Conservation (phyloP, 2,797 vertebrate genomes). For the Heliangelus exortis region DNA sequence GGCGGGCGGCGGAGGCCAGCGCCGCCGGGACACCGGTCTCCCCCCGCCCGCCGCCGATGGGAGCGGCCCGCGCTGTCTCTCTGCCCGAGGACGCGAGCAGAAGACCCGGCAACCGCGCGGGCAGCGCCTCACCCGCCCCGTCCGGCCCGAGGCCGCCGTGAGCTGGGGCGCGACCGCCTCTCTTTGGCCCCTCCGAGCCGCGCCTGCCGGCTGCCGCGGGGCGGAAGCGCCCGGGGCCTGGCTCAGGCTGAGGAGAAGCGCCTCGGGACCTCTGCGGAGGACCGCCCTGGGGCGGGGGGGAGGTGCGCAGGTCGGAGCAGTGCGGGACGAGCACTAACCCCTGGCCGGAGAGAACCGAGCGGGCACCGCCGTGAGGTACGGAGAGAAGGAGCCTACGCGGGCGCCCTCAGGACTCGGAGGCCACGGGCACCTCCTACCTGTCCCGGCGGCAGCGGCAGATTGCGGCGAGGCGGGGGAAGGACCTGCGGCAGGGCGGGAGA, state of each 20-base stretch:
- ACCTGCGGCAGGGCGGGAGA: not conserved
- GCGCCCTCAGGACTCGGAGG: too few species aligned
- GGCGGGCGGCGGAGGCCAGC: not conserved
- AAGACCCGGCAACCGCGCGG: slow-evolving; percentile 34
- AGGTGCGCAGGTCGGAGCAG: not conserved
- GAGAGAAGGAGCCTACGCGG: too few species aligned
- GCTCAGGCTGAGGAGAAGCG: not conserved
- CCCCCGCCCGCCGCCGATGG: not conserved
- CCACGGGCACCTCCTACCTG: not conserved
- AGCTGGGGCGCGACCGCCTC: not conserved
- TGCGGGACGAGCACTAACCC: not conserved
- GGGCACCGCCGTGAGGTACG: not conserved
- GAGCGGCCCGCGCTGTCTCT: not conserved
- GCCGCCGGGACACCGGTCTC: not conserved
- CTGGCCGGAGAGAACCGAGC: not conserved
- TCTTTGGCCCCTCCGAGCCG: not conserved
- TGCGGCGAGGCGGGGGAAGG: not conserved
- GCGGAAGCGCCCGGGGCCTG: too few species aligned
- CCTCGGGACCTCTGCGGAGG: not conserved
- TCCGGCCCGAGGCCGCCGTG: not conserved
- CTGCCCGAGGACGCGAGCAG: slow-evolving; percentile 8
- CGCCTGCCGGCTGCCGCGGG: too few species aligned
- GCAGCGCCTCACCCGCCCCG: not conserved
- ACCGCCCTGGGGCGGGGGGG: not conserved
- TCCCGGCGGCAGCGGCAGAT: not conserved